A percentile compares a stretch with the other conserved stretches of the same genome.
Evolutionary conservation across 2,113 vertebrate genomes (phyloP).

Genomic region (Brachirus orientalis): DNA sequence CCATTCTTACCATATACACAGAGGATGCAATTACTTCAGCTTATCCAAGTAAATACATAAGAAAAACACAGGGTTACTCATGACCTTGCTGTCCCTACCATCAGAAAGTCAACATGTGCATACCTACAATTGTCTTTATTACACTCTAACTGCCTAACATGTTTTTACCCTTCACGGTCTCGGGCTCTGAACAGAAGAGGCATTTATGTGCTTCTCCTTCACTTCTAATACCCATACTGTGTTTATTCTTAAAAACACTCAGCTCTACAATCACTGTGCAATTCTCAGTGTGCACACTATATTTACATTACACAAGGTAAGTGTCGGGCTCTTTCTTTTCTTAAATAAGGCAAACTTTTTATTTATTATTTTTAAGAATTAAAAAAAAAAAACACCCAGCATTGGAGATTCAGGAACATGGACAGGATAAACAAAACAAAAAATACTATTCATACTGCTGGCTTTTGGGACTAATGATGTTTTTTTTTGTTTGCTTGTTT

Average conservation of each 20-base stretch:
- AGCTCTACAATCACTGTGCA: conserved; percentile 45
- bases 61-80: neutral
- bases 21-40: neutral
- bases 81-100: conserved; percentile 7
- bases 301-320: conserved; percentile 11
- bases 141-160: conserved; percentile 52
- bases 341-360: conserved; percentile 3
- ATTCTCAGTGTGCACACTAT: conserved; percentile 33
- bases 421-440: conserved; percentile 30
- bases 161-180: conserved; percentile 69
- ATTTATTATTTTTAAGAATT: neutral
- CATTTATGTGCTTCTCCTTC: conserved; percentile 65
- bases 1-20: neutral
- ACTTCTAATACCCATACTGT: conserved; percentile 43
- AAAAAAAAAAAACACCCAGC: conserved; percentile 14
- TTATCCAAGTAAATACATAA: neutral
- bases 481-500: no score
- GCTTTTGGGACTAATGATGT: neutral
- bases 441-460: conserved; percentile 24
- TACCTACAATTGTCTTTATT: conserved; percentile 63
- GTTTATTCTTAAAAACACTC: conserved; percentile 54
- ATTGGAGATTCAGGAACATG: conserved; percentile 18
- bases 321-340: neutral
- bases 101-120: conserved; percentile 44
- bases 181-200: conserved; percentile 37